Evolutionary conservation across 2,797 vertebrate genomes (phyloP), one percentile per base, ranked within the genome.

Genomic region (Selene dorsalis): DNA sequence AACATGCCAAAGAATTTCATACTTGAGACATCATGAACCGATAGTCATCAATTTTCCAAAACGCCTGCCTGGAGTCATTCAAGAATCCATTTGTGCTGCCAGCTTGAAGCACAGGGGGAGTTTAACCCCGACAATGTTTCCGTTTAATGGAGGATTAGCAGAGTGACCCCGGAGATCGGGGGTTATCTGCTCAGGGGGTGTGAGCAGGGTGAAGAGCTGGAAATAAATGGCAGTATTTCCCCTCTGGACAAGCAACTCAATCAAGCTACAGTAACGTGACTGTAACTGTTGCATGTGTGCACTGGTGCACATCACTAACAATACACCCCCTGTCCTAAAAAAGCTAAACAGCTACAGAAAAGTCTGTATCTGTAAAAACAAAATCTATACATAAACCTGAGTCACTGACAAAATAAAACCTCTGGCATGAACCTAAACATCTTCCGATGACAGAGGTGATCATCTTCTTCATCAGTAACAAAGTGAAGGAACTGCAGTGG

Each of bases 101-200:
- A 62, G 72, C 84, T 78, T 76, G 43, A 85, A 30, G 69, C 71
- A 81, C 69, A 10, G 68, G 62, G 48, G 56, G 43, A 62, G 71
- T 24, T 50, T 24, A 45, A 74, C 82, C 76, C 39, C 3, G 1
- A 68, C 73, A 65, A 12, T 78, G 83, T 67, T 83, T 72, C 74
- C 38, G 6, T 87, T 88, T 87, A 86, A 62, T 58, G 48, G 66
- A 52, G 72, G 80, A 92, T 87, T 88, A 91, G 67, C 72, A 35
- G 18, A 2, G 2, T 75, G 82, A 87, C 80, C 82, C 84, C 30
- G 13, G 75, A 79, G 88, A 74, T 86, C 84, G 88, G 73, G 92
- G 90, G 87, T 89, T 75, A 92, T 90, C 86, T 84, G 75, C 84
- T 87, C 1, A 1, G 58, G 58, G 61, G 73, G 64, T n/a, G 12